Evolutionary conservation across 1,140 invertebrate species (phyloP).

Genomic region (Sarcophaga bullata): DNA sequence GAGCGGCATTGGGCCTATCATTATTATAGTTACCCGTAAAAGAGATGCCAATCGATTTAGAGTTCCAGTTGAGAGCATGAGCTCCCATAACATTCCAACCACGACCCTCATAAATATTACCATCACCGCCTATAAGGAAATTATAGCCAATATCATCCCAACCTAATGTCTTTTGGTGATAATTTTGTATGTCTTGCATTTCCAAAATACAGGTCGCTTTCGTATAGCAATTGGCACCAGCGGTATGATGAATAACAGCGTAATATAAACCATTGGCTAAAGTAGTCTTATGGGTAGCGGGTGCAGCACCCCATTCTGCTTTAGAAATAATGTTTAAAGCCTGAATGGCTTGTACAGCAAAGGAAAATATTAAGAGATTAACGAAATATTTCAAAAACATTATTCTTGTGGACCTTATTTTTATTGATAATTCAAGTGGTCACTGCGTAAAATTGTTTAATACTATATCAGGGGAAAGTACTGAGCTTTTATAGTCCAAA

Average conservation of each 20-base stretch:
- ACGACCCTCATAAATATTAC: conserved; percentile 74
- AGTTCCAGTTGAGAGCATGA: conserved; percentile 75
- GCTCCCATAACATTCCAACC: conserved; percentile 76
- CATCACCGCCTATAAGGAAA: conserved; percentile 69
- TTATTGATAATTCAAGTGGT: no score
- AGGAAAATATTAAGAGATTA: no score
- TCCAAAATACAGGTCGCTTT: conserved; percentile 66
- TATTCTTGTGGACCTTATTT: no score
- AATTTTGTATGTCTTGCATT: conserved; percentile 70
- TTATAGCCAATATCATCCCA: conserved; percentile 80
- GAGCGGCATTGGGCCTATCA: conserved; percentile 52
- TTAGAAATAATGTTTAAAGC: conserved; percentile 67
- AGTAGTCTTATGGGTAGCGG: conserved; percentile 63
- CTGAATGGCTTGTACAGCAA: conserved; percentile 47
- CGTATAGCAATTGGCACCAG: conserved; percentile 69
- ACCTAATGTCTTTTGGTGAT: conserved; percentile 69
- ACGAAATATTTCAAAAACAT: no score
- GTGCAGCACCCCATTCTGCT: conserved; percentile 72
- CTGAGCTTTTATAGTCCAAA: no score
- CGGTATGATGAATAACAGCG: conserved; percentile 81
- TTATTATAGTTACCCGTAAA: conserved; percentile 71
- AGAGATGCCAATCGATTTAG: conserved; percentile 73
- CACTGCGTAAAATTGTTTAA: no score
- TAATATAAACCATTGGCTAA: conserved; percentile 73
- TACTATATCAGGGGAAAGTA: no score